Base-by-base conservation (phyloP, 2,888 invertebrate genomes). In the Lepidochrysops patricia region DNA sequence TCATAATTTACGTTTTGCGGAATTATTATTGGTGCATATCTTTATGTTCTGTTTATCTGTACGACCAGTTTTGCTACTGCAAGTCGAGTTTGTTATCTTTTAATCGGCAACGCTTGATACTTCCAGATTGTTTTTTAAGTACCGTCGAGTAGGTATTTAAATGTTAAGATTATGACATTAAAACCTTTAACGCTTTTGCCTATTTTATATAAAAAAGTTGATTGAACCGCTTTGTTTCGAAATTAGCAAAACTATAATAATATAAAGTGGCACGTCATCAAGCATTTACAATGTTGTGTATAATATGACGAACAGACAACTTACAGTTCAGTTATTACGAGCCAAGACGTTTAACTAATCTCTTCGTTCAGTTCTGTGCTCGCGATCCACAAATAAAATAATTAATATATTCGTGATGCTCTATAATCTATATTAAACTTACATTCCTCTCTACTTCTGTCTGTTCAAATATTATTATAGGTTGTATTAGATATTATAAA, bases 311-410 rank as follows among this genome's bases (percentile, higher is more conserved):
- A 26, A 27, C 52, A 27, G 52, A 27, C 52, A 52, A 15, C 52
- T 27, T 27, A 29, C 43, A 43, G 13, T 26, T 29, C 29, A 54
- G 54, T 52, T 52, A 52, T 27, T 54, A 32, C 23, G 29, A 54
- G 54, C 32, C 54, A 54, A 54, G 54, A 54, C 54, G 60, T 54
- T 54, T 54, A 62, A 62, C 63, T 57, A 66, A 65, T 63, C 63
- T 59, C 63, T 56, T 57, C 54, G 58, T 59, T 61, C 29, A 62
- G 63, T 35, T 50, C 48, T 61, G 64, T 60, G 64, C 67, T 62
- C 63, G 52, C 60, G 50, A 57, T 60, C 59, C 72, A 64, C 63
- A 74, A 77, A 74, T 79, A 79, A 71, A 75, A 73, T 76, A 72
- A 77, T 76, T 77, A 74, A 73, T 76, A 72, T 68, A 63, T 57